phyloP scores from a whole-genome alignment of 2,113 vertebrate species.

The Leptocoma aspasia region DNA sequence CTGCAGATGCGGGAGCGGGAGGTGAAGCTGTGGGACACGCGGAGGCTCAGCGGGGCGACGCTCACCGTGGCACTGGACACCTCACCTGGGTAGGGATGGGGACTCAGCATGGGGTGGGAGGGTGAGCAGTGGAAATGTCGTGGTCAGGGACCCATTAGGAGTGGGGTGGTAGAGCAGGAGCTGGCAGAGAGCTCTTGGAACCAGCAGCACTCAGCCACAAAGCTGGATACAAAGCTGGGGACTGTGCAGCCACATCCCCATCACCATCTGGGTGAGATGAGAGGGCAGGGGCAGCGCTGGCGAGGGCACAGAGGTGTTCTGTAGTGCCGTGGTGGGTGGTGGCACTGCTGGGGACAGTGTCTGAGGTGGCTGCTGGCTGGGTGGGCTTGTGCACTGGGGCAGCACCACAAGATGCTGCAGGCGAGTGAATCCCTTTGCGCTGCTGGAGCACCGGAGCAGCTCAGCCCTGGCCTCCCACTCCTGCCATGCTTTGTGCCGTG shows the following conservation, averaged over 20 bases:
- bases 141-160: neutral
- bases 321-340: neutral
- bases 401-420: neutral
- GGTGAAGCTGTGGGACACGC: constrained; percentile 86
- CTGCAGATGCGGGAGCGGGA: constrained; percentile 85
- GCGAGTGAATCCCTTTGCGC: neutral
- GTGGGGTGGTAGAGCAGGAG: neutral
- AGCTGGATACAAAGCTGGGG: neutral
- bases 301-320: neutral
- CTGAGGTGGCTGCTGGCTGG: neutral
- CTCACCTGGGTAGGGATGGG: constrained; percentile 82
- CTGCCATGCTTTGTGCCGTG: fast-evolving
- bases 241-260: fast-evolving
- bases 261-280: neutral
- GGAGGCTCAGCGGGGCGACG: constrained; percentile 74
- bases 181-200: neutral
- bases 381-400: fast-evolving
- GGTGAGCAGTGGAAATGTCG: fast-evolving
- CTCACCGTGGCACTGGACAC: constrained; percentile 78
- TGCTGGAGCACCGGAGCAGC: fast-evolving
- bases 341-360: neutral
- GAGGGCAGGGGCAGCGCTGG: neutral
- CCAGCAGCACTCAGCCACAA: fast-evolving
- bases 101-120: fast-evolving
- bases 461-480: neutral